Conservation (phyloP, 2,797 vertebrate species). For the Pitangus sulphuratus region DNA sequence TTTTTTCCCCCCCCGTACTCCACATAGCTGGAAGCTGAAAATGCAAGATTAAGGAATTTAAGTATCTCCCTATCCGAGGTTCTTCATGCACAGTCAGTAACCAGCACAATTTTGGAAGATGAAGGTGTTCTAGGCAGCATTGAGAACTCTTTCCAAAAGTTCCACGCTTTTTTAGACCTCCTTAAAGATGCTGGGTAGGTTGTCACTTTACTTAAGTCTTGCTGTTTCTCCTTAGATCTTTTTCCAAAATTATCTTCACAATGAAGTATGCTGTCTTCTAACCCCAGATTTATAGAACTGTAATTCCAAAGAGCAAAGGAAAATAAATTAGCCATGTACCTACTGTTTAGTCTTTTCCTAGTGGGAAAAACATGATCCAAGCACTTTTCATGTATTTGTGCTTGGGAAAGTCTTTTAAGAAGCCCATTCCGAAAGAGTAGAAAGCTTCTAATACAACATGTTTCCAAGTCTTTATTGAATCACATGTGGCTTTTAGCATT, state of each 20-base stretch:
- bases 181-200: constrained; percentile 94
- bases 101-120: constrained; percentile 85
- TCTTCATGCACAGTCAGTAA: constrained; percentile 78
- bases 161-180: constrained; percentile 95
- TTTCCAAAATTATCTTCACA: neutral
- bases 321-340: neutral
- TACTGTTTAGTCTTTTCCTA: neutral
- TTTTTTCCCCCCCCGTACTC: accelerated
- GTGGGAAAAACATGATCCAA: neutral
- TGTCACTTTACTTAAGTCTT: neutral
- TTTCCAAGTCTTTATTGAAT: neutral
- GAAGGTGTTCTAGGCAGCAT: constrained; percentile 92
- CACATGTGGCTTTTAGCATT: neutral
- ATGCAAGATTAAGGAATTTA: constrained; percentile 82
- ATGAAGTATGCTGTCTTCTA: neutral
- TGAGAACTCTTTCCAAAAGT: constrained; percentile 92
- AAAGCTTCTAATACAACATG: neutral
- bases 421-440: neutral
- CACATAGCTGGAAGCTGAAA: constrained; percentile 86
- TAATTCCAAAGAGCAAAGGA: neutral
- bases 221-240: neutral
- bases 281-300: neutral
- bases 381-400: neutral
- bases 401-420: neutral
- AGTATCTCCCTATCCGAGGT: constrained; percentile 86